These are phyloP conservation scores for Dascillus cervinus DNA, from an alignment of 2,888 invertebrate genomes.

Conservation along the genomic window DNA sequence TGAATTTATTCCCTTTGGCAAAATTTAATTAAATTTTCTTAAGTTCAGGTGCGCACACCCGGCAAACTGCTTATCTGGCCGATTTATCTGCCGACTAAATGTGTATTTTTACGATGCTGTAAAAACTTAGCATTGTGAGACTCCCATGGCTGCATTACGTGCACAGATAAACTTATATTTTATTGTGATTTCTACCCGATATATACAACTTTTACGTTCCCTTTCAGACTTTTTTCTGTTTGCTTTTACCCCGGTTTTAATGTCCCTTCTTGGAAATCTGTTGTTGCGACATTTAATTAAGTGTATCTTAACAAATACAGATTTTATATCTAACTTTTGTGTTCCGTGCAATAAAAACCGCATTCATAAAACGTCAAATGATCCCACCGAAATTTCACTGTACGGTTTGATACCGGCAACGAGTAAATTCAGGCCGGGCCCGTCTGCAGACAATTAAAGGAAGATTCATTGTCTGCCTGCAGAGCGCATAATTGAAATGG, in stretches of 20 bases:
- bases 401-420: too few relatives aligned
- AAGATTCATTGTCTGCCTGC: conserved; percentile 29
- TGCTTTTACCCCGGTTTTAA: too few relatives aligned
- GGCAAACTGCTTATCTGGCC: conserved; percentile 29
- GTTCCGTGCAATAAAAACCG: too few relatives aligned
- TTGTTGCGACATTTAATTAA: too few relatives aligned
- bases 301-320: too few relatives aligned
- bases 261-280: too few relatives aligned
- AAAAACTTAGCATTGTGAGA: conserved; percentile 20
- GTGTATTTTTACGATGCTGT: conserved; percentile 32
- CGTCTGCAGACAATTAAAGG: conserved; percentile 28
- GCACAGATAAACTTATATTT: conserved; percentile 30
- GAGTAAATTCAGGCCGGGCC: conserved; percentile 14
- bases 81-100: conserved; percentile 31
- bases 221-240: too few relatives aligned
- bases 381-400: too few relatives aligned
- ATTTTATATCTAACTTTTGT: too few relatives aligned
- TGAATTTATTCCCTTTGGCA: conserved; percentile 1
- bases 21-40: conserved; percentile 29
- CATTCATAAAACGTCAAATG: too few relatives aligned
- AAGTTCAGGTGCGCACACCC: conserved; percentile 23
- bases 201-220: conserved; percentile 19
- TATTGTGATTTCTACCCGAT: conserved; percentile 26
- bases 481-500: conserved; percentile 31
- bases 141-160: conserved; percentile 18